Evolutionary conservation across 2,888 invertebrate genomes (phyloP).

Genomic region (Caenorhabditis imperialis): DNA sequence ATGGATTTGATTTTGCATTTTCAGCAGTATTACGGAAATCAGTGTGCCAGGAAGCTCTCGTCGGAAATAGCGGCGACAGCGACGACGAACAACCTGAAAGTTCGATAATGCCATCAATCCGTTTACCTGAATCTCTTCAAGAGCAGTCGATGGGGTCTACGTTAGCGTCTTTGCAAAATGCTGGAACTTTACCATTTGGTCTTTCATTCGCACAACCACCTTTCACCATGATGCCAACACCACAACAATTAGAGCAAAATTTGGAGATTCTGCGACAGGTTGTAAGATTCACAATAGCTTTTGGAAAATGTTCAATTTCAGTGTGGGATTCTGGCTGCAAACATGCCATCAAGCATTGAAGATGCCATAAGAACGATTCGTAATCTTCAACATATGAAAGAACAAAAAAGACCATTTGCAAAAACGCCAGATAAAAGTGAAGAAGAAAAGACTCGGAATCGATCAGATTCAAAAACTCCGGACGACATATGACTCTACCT

Average conservation of each 20-base stretch:
- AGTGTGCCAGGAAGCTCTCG: conserved; percentile 58
- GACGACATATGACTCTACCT: too few relatives aligned
- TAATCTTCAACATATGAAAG: background rate
- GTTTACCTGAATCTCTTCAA: conserved; percentile 17
- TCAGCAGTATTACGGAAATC: conserved; percentile 49
- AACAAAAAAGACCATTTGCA: conserved; percentile 6
- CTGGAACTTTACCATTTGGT: conserved; percentile 8
- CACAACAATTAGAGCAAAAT: conserved; percentile 28
- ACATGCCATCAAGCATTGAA: conserved; percentile 5
- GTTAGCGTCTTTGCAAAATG: conserved; percentile 32
- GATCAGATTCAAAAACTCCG: conserved; percentile 5
- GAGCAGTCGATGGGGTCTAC: conserved; percentile 27
- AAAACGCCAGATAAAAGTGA: conserved; percentile 46
- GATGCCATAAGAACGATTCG: background rate
- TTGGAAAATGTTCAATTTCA: too few relatives aligned
- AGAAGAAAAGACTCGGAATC: conserved; percentile 34
- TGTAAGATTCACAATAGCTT: too few relatives aligned
- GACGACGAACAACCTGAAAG: conserved; percentile 54
- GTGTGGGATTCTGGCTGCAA: conserved; percentile 29
- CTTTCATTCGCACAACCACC: conserved; percentile 28
- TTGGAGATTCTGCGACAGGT: conserved; percentile 39
- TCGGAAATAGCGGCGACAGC: conserved; percentile 54
- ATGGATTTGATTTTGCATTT: conserved; percentile 3
- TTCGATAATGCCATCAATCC: conserved; percentile 8
- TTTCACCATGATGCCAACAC: conserved; percentile 21